Conservation (phyloP, 2,888 invertebrate genomes). For the Ophion costatus region DNA sequence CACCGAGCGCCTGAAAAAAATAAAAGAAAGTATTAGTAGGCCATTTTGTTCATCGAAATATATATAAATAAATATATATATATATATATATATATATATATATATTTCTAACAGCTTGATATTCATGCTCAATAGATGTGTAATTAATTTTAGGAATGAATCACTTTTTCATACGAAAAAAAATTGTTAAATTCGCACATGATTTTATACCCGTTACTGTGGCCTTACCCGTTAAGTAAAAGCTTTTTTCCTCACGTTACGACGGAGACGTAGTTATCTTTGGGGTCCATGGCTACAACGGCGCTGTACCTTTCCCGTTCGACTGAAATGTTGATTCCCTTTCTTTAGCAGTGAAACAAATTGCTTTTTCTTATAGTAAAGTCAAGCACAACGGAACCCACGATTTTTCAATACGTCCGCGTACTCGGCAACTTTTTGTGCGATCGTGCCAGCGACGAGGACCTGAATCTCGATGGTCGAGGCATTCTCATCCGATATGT, state of each 20-base stretch:
- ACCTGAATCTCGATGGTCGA: conserved; percentile 74
- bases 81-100: no score
- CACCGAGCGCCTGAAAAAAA: no score
- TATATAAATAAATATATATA: no score
- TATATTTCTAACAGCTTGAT: no score
- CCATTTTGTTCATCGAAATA: no score
- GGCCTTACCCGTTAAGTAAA: conserved; percentile 1
- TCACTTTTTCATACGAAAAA: no score
- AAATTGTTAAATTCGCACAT: no score
- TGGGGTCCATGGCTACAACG: conserved; percentile 87
- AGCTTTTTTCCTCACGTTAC: conserved; percentile 85
- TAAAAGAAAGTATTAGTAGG: no score
- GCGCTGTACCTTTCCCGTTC: conserved; percentile 85
- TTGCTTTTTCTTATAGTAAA: conserved; percentile 6
- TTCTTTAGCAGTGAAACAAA: neutral
- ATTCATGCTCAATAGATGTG: no score
- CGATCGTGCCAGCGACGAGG: conserved; percentile 73
- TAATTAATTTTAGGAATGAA: no score
- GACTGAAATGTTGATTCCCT: conserved; percentile 73
- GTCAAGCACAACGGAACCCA: conserved; percentile 66
- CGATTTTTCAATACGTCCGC: conserved; percentile 63
- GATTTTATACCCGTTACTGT: no score
- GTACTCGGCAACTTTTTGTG: conserved; percentile 61
- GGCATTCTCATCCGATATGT: conserved; percentile 72
- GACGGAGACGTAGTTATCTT: conserved; percentile 88